Evolutionary conservation across 2,888 invertebrate species (phyloP), one percentile per base, ranked within the genome.

Genomic region (Antheraea yamamai): DNA sequence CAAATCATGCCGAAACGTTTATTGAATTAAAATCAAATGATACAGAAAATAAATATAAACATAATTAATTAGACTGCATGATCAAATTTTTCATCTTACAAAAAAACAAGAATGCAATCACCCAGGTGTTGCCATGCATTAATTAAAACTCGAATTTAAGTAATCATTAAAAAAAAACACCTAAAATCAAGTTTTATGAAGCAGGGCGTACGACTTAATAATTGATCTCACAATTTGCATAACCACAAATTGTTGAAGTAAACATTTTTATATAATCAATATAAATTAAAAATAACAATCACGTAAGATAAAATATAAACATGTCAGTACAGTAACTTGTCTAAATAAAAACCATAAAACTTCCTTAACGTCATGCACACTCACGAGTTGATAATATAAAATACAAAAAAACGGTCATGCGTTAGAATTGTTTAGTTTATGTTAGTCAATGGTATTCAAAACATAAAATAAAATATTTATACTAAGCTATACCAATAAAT

Each of bases 391-490:
- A 84, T 81, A 86, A 86, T 82, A 85, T 92, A 92, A 90, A 88
- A 85, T 81, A 79, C 84, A 85, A 47, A 47, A 47, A 47, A 47
- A 47, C 47, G 83, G 94, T 95, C 94, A 95, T 95, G 94, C 94
- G 89, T 92, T 92, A 93, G 90, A 93, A 90, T 80, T 81, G 82
- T 92, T 95, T 94, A 94, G 93, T 94, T 87, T 81, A 88, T 91
- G 94, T 95, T 95, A 95, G 94, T 95, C 94, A 94, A 91, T 87
- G 87, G 89, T 87, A 91, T 92, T 92, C 88, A 93, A 93, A 94
- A 90, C 82, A 84, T 81, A 81, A 78, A 75, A 82, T 81, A 88
- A 84, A 84, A 84, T 75, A 84, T 80, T 81, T n/a, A 82, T 75
- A 81, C 78, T 80, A 81, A 71, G 82, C 81, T 77, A 79, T 77